These are phyloP conservation scores for Aphidius colemani DNA, from an alignment of 2,888 invertebrate species.

Conservation along the genomic window DNA sequence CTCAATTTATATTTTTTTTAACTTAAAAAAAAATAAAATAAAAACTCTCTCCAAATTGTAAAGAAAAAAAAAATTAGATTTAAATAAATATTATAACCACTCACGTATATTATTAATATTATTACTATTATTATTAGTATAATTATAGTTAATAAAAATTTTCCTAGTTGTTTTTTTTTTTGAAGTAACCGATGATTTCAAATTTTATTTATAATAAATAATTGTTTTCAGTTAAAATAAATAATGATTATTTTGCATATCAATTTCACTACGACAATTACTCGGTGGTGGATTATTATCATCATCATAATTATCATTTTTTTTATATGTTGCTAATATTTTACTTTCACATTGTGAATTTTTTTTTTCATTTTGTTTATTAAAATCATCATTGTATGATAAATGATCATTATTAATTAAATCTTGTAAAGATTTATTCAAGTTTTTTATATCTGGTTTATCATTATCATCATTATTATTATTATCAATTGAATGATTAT, in stretches of 20 bases:
- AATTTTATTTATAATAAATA: too few species aligned
- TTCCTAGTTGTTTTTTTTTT: too few species aligned
- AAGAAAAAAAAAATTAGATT: too few species aligned
- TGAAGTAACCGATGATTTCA: too few species aligned
- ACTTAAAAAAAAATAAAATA: too few species aligned
- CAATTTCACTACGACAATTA: constrained; percentile 62
- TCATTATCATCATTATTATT: constrained; percentile 50
- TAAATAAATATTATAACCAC: too few species aligned
- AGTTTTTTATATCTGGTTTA: constrained; percentile 43
- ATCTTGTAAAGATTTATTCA: constrained; percentile 49
- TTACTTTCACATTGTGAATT: constrained; percentile 34
- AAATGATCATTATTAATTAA: constrained; percentile 47
- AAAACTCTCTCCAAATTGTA: too few species aligned
- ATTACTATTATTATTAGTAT: too few species aligned
- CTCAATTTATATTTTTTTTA: too few species aligned
- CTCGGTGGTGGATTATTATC: constrained; percentile 63
- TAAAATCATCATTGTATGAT: constrained; percentile 46
- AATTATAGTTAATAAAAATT: too few species aligned
- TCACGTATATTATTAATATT: too few species aligned
- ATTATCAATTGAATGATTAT: constrained; percentile 44
- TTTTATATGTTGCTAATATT: constrained; percentile 31
- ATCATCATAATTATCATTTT: constrained; percentile 56
- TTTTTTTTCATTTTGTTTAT: constrained; percentile 43
- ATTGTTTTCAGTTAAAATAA: constrained; percentile 40
- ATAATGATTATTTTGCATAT: constrained; percentile 44